Percentiles rank a stretch among this genome's conserved stretches.
Evolutionary conservation across 2,888 invertebrate genomes (phyloP).

Genomic region (Troides oblongomaculatus): DNA sequence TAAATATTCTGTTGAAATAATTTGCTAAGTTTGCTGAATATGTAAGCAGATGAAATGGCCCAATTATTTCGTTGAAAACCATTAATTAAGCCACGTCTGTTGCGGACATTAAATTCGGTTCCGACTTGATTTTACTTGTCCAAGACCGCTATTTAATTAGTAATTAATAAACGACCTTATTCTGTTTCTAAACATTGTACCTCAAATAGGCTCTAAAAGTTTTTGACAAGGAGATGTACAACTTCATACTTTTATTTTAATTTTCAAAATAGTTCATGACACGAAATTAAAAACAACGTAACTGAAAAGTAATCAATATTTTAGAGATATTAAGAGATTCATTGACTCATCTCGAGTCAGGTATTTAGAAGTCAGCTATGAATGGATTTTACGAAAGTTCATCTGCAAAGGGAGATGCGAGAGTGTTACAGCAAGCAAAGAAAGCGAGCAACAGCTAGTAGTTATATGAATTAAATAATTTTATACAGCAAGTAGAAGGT

Average conservation of each 20-base stretch:
- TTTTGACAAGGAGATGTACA: constrained; percentile 1
- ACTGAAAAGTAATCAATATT: neutral
- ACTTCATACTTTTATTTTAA: neutral
- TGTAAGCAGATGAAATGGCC: constrained; percentile 57
- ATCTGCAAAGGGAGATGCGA: no score
- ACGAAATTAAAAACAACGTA: neutral
- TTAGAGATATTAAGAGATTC: no score
- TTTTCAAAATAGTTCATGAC: no score
- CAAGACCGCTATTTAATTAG: constrained; percentile 21
- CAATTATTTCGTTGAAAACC: constrained; percentile 52
- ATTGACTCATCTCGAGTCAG: no score
- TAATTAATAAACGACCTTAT: constrained; percentile 25
- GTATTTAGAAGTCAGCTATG: no score
- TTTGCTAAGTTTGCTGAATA: constrained; percentile 58
- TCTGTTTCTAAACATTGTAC: constrained; percentile 18
- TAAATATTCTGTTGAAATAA: constrained; percentile 51
- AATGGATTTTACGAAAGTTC: no score
- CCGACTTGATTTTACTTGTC: constrained; percentile 38
- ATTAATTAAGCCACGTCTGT: constrained; percentile 48
- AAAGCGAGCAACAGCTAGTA: no score
- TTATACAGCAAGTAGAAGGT: no score
- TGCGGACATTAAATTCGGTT: constrained; percentile 46
- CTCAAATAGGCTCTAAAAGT: constrained; percentile 5
- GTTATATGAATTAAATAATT: no score
- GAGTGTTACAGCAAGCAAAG: no score